Evolutionary conservation across 2,113 vertebrate species (phyloP).

Genomic region (Otolemur garnettii): DNA sequence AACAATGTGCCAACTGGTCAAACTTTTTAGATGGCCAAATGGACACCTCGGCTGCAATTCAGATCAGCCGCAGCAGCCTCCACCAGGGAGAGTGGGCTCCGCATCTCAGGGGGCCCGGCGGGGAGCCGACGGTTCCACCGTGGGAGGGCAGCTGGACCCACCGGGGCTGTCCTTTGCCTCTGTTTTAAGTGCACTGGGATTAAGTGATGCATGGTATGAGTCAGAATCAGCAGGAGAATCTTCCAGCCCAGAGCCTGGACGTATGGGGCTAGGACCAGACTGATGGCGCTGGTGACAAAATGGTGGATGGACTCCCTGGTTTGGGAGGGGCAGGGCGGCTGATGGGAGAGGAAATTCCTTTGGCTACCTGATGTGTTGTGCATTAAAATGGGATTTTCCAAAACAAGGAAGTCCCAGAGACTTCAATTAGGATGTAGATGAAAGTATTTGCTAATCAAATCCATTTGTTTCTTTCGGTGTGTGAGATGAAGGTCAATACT

Average conservation of each 20-base stretch:
- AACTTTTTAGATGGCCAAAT: constrained; percentile 57
- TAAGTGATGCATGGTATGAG: neutral
- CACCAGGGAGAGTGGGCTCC: neutral
- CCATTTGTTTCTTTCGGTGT: constrained; percentile 73
- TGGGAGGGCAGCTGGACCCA: neutral
- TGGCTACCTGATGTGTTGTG: constrained; percentile 69
- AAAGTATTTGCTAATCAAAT: constrained; percentile 83
- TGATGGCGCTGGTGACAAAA: neutral
- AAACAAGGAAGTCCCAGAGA: constrained; percentile 79
- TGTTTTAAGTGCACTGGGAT: neutral
- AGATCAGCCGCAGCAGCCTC: neutral
- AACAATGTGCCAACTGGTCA: constrained; percentile 78
- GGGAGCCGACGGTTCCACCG: neutral
- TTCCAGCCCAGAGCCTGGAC: neutral
- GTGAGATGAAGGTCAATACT: constrained; percentile 62
- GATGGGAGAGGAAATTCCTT: constrained; percentile 51
- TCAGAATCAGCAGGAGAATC: constrained; percentile 34
- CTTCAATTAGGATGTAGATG: constrained; percentile 80
- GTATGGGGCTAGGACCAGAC: neutral
- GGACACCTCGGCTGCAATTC: constrained; percentile 27
- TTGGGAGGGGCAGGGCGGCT: neutral
- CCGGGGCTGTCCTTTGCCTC: neutral
- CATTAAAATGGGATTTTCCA: constrained; percentile 80
- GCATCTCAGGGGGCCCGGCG: neutral
- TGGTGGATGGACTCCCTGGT: neutral